Percentiles rank a stretch among this genome's conserved stretches.
Conservation (phyloP, 2,797 vertebrate species). For the Leptoclinus maculatus region DNA sequence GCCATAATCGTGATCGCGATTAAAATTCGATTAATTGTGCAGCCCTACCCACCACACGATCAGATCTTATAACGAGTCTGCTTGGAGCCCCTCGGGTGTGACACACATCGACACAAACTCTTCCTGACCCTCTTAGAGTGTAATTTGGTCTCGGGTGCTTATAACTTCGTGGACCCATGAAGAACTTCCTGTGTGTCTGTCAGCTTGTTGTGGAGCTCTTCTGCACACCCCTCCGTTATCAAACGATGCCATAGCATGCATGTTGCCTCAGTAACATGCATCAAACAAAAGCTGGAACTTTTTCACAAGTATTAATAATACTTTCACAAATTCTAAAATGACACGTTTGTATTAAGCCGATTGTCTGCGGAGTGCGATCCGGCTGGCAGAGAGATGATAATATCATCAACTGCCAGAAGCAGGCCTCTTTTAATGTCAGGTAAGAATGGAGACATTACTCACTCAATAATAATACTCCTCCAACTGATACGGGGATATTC, state of each 20-base stretch:
- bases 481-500: background rate
- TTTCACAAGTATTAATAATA: background rate
- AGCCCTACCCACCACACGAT: background rate
- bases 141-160: background rate
- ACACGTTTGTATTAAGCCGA: conserved; percentile 6
- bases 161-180: background rate
- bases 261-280: background rate
- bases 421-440: conserved; percentile 15
- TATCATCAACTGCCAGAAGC: conserved; percentile 14
- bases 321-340: background rate
- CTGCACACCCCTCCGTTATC: background rate
- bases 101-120: background rate
- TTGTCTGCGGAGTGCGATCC: conserved; percentile 3
- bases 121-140: background rate
- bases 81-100: background rate
- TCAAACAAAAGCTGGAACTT: background rate
- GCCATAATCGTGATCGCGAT: too few species aligned
- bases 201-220: background rate
- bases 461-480: conserved; percentile 3
- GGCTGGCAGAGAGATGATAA: conserved; percentile 20
- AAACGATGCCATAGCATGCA: background rate
- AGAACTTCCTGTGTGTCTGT: background rate
- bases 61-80: background rate
- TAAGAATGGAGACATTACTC: conserved; percentile 27
- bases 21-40: too few species aligned